Evolutionary conservation across 2,888 invertebrate species (phyloP).

Genomic region (Hylaea fasciaria): DNA sequence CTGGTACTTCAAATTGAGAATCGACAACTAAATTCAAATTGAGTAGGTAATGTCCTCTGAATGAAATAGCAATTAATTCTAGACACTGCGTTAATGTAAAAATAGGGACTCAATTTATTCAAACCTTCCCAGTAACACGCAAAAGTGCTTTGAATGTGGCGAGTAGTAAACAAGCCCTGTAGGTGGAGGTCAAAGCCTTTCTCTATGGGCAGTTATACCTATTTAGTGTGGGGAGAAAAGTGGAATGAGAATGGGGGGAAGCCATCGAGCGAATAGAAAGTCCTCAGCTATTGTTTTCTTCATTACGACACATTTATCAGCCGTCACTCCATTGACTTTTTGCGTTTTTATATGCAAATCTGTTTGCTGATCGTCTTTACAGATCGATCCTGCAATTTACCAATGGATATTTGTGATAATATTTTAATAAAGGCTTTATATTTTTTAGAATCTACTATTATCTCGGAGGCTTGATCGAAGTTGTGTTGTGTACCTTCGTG

Average conservation of each 20-base stretch:
- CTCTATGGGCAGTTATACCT: slow-evolving; percentile 65
- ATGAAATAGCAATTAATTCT: too few species aligned
- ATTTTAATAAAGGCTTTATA: too few species aligned
- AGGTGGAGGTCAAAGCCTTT: slow-evolving; percentile 79
- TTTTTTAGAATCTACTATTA: too few species aligned
- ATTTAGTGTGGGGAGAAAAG: slow-evolving; percentile 50
- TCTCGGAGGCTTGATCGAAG: too few species aligned
- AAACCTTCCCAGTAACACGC: slow-evolving; percentile 50
- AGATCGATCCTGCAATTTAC: too few species aligned
- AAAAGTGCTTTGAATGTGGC: slow-evolving; percentile 64
- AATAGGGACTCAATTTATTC: slow-evolving; percentile 48
- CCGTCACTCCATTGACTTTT: slow-evolving; percentile 66
- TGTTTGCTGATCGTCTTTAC: background rate
- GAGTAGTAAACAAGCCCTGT: slow-evolving; percentile 67
- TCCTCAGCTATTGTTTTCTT: slow-evolving; percentile 77
- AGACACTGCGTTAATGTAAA: slow-evolving; percentile 25
- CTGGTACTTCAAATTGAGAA: too few species aligned
- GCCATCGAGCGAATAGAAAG: slow-evolving; percentile 74
- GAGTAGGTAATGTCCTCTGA: too few species aligned
- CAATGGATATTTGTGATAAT: too few species aligned
- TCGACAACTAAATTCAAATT: too few species aligned
- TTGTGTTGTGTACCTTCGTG: too few species aligned
- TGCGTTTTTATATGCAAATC: slow-evolving; percentile 73
- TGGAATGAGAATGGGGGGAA: slow-evolving; percentile 50
- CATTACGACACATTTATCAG: slow-evolving; percentile 79